These are phyloP conservation scores for Oryctes rhinoceros DNA, from an alignment of 1,140 invertebrate genomes.

Conservation along the genomic window DNA sequence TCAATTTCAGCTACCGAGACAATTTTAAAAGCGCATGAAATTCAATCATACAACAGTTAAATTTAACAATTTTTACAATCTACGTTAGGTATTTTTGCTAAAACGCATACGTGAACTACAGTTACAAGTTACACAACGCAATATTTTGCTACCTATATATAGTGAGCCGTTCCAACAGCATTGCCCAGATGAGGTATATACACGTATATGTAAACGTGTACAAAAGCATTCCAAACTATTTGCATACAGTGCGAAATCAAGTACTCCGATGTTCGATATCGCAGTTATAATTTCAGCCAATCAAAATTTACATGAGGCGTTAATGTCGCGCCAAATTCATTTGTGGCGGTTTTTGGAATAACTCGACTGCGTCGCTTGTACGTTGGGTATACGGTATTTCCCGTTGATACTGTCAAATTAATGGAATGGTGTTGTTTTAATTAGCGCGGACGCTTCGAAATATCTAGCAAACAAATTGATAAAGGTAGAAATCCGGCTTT, in stretches of 20 bases:
- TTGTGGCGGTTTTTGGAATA: conserved; percentile 4
- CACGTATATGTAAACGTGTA: too few relatives aligned
- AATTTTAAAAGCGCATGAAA: too few relatives aligned
- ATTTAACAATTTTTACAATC: too few relatives aligned
- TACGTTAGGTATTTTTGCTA: too few relatives aligned
- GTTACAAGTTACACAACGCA: too few relatives aligned
- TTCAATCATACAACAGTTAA: too few relatives aligned
- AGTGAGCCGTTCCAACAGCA: too few relatives aligned
- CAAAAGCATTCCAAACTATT: too few relatives aligned
- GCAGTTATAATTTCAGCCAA: background rate
- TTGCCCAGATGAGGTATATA: too few relatives aligned
- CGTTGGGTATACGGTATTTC: background rate
- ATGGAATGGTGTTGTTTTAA: background rate
- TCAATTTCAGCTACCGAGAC: too few relatives aligned
- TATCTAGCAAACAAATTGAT: background rate
- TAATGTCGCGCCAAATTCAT: background rate
- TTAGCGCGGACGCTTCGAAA: background rate
- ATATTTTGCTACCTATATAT: too few relatives aligned
- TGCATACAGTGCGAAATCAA: background rate
- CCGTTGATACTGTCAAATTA: conserved; percentile 17
- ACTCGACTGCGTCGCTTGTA: background rate
- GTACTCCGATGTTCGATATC: background rate
- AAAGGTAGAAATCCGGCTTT: background rate
- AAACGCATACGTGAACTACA: too few relatives aligned
- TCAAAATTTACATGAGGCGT: background rate